Evolutionary conservation across 2,888 invertebrate species (phyloP), one percentile per base, ranked within the genome.

Genomic region (Trisateles emortualis): DNA sequence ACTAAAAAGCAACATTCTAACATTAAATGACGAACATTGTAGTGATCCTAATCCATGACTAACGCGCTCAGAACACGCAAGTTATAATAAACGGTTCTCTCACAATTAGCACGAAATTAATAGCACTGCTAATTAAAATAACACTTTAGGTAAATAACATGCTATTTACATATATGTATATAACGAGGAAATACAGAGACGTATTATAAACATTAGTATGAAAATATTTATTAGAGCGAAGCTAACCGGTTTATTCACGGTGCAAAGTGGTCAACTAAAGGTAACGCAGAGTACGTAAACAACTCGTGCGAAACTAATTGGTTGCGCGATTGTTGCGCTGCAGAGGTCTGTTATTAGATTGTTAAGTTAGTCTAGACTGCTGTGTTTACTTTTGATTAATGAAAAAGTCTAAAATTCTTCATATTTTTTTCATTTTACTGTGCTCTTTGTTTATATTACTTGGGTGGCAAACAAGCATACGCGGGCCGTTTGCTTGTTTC

Each of bases 141-240:
- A 56, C 60, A 53, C 32, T 35, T 13, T 33, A 32, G 35, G 40
- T 30, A 38, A 44, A 44, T 40, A 50, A 29, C 13, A 10, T 5
- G 35, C 4, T 52, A 63, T 66, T 54, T 52, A 54, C 61, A 49
- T 58, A 50, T 14, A 46, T 52, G 52, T 58, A 49, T 58, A 50
- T 14, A 46, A 51, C 36, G 47, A 43, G 51, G 45, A 55, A 40
- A 42, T 39, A 38, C 29, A 14, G 13, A 9, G 29, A 14, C 13
- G 14, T 8, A 16, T 29, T 14, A 26, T 59, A 29, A 59, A 55
- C 49, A 58, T 49, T 49, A 58, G 42, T 64, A 63, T 46, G 51
- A 55, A 47, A 43, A 59, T 26, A 56, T 50, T 71, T 60, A 69
- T 44, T 68, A 62, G 72, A 72, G 72, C 72, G 61, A 11, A 44